Conservation (phyloP, 2,113 vertebrate species). For the Centropus unirufus region DNA sequence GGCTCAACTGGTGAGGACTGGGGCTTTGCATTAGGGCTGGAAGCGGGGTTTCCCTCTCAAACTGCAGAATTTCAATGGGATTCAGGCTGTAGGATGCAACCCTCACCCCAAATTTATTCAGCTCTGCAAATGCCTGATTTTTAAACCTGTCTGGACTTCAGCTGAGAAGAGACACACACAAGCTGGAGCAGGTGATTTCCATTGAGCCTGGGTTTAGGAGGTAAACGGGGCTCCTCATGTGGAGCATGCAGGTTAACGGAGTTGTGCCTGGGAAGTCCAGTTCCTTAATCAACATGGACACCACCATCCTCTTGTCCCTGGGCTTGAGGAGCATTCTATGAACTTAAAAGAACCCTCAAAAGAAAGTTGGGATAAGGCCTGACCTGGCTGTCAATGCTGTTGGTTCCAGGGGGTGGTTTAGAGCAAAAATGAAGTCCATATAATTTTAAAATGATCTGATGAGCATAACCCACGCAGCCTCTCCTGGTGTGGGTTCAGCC, state of each 20-base stretch:
- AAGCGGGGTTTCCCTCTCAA: background rate
- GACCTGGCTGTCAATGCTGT: background rate
- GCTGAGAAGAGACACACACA: background rate
- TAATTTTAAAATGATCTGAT: background rate
- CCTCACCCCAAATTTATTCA: background rate
- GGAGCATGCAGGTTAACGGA: background rate
- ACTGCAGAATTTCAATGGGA: background rate
- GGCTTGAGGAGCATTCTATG: background rate
- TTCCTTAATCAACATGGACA: background rate
- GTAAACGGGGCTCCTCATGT: background rate
- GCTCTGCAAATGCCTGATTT: background rate
- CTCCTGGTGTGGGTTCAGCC: background rate
- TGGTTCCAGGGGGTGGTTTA: background rate
- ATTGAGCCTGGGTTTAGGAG: background rate
- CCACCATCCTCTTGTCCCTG: background rate
- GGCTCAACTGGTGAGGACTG: background rate
- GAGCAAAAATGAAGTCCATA: background rate
- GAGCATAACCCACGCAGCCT: background rate
- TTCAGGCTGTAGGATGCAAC: background rate
- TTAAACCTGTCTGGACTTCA: background rate
- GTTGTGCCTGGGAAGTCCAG: background rate
- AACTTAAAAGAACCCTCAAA: background rate
- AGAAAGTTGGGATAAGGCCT: background rate
- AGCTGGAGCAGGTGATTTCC: background rate
- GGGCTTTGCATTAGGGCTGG: background rate